Evolutionary conservation across 2,888 invertebrate species (phyloP).

Genomic region (Acleris literana): DNA sequence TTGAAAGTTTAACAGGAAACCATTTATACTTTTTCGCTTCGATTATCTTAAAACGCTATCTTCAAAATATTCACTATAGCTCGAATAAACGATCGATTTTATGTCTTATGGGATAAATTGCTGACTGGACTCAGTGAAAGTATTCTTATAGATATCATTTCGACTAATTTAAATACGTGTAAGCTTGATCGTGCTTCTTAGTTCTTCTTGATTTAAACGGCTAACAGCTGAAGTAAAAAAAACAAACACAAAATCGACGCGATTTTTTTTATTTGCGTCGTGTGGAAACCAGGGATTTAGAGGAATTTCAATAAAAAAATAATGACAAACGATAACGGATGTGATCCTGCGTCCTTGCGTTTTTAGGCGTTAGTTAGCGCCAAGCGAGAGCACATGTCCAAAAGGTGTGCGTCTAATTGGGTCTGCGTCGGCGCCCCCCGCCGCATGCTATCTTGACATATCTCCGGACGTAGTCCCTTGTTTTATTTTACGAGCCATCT

Average conservation of each 20-base stretch:
- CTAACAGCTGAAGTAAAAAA: conserved; percentile 25
- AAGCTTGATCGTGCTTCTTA: background rate
- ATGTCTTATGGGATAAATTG: background rate
- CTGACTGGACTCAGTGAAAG: background rate
- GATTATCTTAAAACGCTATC: conserved; percentile 8
- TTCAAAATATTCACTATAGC: background rate
- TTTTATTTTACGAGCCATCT: conserved; percentile 82
- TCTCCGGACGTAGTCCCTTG: conserved; percentile 80
- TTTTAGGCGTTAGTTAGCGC: conserved; percentile 74
- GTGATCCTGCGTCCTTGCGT: conserved; percentile 65
- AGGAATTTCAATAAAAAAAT: conserved; percentile 48
- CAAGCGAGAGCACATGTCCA: conserved; percentile 79
- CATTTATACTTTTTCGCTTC: conserved; percentile 3
- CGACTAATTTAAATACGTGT: no score
- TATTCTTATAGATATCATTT: no score
- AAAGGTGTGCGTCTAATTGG: conserved; percentile 84
- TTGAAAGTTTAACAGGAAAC: conserved; percentile 20
- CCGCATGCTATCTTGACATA: conserved; percentile 81
- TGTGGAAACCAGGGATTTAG: conserved; percentile 23
- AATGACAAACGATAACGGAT: conserved; percentile 74
- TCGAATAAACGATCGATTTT: background rate
- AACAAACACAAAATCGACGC: conserved; percentile 25
- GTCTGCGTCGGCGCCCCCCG: conserved; percentile 69
- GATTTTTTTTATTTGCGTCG: conserved; percentile 10
- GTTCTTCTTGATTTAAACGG: conserved; percentile 17